These are phyloP conservation scores for Corticium candelabrum DNA, from an alignment of 37 sponge, comb jelly and placozoan species.

Conservation along the genomic window DNA sequence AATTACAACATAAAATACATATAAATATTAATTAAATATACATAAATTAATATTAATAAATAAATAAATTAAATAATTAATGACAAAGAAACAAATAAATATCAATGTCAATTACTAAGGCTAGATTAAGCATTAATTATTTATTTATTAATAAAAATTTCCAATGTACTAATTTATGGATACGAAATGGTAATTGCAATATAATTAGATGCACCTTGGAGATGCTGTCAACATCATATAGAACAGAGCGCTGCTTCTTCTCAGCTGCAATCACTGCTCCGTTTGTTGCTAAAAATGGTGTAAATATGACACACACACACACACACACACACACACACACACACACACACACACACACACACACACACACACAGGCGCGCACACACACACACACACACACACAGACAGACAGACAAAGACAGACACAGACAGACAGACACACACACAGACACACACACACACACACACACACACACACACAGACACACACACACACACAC, in stretches of 20 bases:
- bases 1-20: slow-evolving; percentile 2
- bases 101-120: too few relatives aligned
- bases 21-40: too few relatives aligned
- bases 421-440: neutral
- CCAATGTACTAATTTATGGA: too few relatives aligned
- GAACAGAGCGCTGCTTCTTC: slow-evolving; percentile 88
- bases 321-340: neutral
- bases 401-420: neutral
- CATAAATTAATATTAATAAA: too few relatives aligned
- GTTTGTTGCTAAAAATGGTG: slow-evolving; percentile 51
- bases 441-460: neutral
- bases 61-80: too few relatives aligned
- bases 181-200: neutral
- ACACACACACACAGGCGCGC: neutral
- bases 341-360: neutral
- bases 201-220: slow-evolving; percentile 49
- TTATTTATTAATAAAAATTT: neutral
- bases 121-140: too few relatives aligned
- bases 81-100: too few relatives aligned
- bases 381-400: neutral
- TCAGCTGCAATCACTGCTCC: slow-evolving; percentile 95
- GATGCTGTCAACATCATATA: slow-evolving; percentile 82
- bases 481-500: neutral
- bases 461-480: neutral
- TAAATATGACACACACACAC: neutral